Evolutionary conservation across 2,888 invertebrate species (phyloP), one percentile per base, ranked within the genome.

Genomic region (Cosmia trapezina): DNA sequence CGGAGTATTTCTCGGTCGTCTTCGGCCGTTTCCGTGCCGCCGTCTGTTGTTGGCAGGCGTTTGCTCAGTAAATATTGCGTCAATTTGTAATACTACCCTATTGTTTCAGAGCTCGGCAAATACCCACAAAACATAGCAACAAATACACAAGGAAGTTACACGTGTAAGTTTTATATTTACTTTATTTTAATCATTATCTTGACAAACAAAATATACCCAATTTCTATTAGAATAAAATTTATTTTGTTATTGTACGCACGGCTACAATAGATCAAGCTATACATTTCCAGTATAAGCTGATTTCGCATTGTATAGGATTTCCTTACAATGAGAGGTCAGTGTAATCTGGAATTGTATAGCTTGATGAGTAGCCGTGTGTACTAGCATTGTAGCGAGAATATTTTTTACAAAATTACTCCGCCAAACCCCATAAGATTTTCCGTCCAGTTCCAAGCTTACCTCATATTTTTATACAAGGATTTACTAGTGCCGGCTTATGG

Each of bases 141-240:
- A 73, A 98, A 97, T 95, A 98, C 98, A 84, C 98, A 98, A 94
- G 98, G 98, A 92, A 98, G 97, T 93, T 99, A 98, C 90, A 98
- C 99, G 94, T 99, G 99, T 99, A 97, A 95, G 96, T 93, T 49
- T 22, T 43, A 41, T 4, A 60, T 54, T 12, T 14, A 5, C 11
- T n/a, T 43, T n/a, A 0, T 12, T 56, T 7, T 47, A 28, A 28
- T 9, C 0, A 0, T 11, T 7, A 49, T n/a, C 4, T 17, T 69
- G 19, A 37, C 6, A 11, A 41, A n/a, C n/a, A n/a, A n/a, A n/a
- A n/a, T n/a, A n/a, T n/a, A n/a, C n/a, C n/a, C n/a, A n/a, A n/a
- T n/a, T n/a, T n/a, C n/a, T n/a, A n/a, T n/a, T n/a, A n/a, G n/a
- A n/a, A n/a, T n/a, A n/a, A n/a, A n/a, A n/a, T n/a, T n/a, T n/a